A percentile compares a stretch with the other conserved stretches of the same genome.
These are phyloP conservation scores for Brevimyrus niger DNA, from an alignment of 2,113 vertebrate species.

Conservation along the genomic window DNA sequence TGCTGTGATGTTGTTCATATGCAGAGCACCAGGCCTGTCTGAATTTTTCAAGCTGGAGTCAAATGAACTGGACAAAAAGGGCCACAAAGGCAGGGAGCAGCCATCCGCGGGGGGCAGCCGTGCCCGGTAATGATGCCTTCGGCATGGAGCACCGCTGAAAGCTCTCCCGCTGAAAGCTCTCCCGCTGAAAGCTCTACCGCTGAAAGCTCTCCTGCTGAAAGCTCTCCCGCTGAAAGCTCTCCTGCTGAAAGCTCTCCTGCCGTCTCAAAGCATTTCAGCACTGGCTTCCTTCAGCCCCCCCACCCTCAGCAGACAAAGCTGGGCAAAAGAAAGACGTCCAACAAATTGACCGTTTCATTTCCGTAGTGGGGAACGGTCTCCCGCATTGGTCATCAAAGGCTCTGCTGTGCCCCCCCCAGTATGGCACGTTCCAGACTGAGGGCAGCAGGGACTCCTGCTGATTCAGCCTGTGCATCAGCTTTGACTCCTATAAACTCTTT, in stretches of 20 bases:
- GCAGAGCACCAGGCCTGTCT: not conserved
- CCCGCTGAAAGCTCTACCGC: too few species aligned
- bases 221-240: too few species aligned
- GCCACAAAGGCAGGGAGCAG: not conserved
- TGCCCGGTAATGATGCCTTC: constrained; percentile 53
- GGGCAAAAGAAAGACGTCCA: constrained; percentile 37
- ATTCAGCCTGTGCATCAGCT: not conserved
- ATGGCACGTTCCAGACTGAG: not conserved
- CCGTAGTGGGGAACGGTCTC: constrained; percentile 26
- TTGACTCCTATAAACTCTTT: not conserved
- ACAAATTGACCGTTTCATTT: constrained; percentile 55
- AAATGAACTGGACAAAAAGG: not conserved
- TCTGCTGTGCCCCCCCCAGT: not conserved
- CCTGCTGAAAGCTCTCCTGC: constrained; percentile 16
- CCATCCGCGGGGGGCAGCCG: constrained; percentile 28
- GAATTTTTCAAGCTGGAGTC: not conserved
- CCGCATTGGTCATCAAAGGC: not conserved
- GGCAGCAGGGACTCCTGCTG: not conserved
- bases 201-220: too few species aligned
- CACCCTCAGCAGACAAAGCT: constrained; percentile 55
- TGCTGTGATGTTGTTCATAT: not conserved
- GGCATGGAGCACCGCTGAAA: constrained; percentile 35
- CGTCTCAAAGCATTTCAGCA: constrained; percentile 47
- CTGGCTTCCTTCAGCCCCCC: constrained; percentile 39
- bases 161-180: too few species aligned